Evolutionary conservation across 2,113 vertebrate species (phyloP).

Genomic region (Bos indicus): DNA sequence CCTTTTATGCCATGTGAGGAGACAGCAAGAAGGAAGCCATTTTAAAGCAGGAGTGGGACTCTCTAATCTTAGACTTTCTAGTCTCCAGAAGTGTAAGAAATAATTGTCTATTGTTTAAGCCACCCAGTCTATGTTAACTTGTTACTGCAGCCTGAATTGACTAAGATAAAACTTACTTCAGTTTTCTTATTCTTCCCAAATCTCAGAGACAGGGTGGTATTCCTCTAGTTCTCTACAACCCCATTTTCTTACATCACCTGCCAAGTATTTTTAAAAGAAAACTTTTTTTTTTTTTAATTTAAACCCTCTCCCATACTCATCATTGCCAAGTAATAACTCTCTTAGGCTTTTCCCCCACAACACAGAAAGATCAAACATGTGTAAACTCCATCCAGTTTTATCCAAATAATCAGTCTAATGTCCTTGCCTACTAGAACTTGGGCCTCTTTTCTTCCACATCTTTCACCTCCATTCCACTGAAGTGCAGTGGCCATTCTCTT

Average conservation of each 20-base stretch:
- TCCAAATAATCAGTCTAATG: neutral
- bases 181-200: neutral
- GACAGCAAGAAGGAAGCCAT: neutral
- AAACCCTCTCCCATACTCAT: no score
- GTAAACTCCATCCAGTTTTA: neutral
- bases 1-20: neutral
- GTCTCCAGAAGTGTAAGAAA: neutral
- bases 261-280: neutral
- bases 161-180: no score
- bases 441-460: neutral
- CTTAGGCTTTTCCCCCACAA: neutral
- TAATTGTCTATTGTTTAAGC: neutral
- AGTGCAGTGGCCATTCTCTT: neutral
- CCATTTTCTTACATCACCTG: neutral
- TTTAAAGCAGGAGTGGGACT: neutral
- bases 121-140: neutral
- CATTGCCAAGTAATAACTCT: neutral
- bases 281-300: neutral
- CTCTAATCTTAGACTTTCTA: neutral
- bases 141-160: neutral
- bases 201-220: neutral
- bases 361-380: neutral
- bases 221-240: neutral
- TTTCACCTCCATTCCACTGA: neutral
- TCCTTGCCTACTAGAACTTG: neutral